These are phyloP conservation scores for Barypeithes pellucidus DNA, from an alignment of 2,888 invertebrate species.

Conservation along the genomic window DNA sequence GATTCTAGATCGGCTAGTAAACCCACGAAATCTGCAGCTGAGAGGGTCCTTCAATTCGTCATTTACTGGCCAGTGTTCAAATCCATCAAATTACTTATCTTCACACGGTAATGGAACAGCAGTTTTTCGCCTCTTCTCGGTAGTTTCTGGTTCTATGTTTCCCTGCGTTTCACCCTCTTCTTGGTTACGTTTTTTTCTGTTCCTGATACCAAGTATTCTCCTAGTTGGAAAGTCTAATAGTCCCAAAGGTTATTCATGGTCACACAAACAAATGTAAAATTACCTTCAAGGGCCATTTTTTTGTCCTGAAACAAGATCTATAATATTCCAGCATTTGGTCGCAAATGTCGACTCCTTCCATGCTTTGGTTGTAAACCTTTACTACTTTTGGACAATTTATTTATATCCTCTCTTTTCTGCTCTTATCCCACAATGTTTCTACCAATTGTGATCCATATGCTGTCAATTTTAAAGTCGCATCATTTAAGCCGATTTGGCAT, in stretches of 20 bases:
- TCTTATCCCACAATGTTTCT: not conserved
- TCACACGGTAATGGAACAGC: not conserved
- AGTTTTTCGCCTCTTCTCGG: not conserved
- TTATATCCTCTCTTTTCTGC: not conserved
- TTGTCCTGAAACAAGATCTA: not conserved
- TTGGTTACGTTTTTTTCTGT: not conserved
- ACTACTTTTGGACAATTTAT: not conserved
- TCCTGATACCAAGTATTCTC: not conserved
- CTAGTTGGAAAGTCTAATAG: not conserved
- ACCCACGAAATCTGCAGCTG: not conserved
- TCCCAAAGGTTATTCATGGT: not conserved
- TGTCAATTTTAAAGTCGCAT: not conserved
- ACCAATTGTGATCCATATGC: not conserved
- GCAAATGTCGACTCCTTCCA: not conserved
- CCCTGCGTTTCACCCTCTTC: not conserved
- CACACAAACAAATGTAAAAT: not conserved
- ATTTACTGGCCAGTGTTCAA: constrained; percentile 67
- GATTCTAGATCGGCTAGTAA: not conserved
- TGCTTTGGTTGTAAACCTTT: not conserved
- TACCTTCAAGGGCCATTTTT: not conserved
- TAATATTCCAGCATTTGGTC: not conserved
- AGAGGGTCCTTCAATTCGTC: not conserved
- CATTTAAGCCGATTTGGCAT: not conserved
- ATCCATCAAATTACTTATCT: not conserved
- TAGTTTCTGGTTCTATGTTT: not conserved